Percentiles rank a stretch among this genome's conserved stretches.
These are phyloP conservation scores for Aspidiotus rigidus DNA, from an alignment of 2,888 invertebrate species.

Conservation along the genomic window DNA sequence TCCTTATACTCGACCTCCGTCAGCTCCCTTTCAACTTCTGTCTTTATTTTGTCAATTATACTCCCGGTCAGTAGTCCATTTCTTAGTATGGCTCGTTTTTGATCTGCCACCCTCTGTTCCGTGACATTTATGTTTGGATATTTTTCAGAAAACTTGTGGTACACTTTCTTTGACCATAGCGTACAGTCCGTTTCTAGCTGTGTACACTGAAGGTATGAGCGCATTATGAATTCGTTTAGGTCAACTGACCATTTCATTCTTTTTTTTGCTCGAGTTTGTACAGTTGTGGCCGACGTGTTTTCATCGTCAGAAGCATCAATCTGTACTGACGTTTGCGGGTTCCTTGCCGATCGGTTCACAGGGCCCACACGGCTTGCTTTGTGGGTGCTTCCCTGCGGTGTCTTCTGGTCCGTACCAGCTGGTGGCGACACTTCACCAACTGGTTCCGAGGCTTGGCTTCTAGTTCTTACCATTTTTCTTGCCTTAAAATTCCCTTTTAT, in stretches of 20 bases:
- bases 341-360: not conserved
- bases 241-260: not conserved
- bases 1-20: not conserved
- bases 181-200: conserved; percentile 1
- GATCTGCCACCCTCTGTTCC: conserved; percentile 4
- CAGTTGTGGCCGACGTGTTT: not conserved
- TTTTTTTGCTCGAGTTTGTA: not conserved
- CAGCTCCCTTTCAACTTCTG: not conserved
- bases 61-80: not conserved
- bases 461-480: not conserved
- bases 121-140: not conserved
- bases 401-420: too few species aligned
- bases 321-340: not conserved
- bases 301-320: not conserved
- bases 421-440: too few species aligned
- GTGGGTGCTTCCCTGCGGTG: too few species aligned
- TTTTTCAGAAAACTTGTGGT: not conserved
- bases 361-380: not conserved
- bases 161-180: not conserved
- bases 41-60: not conserved
- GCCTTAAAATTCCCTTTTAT: not conserved
- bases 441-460: too few species aligned
- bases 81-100: not conserved
- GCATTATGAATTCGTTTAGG: not conserved
- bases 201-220: not conserved